These are phyloP conservation scores for Mus spicilegus DNA, from an alignment of 2,113 vertebrate genomes.

Conservation along the genomic window DNA sequence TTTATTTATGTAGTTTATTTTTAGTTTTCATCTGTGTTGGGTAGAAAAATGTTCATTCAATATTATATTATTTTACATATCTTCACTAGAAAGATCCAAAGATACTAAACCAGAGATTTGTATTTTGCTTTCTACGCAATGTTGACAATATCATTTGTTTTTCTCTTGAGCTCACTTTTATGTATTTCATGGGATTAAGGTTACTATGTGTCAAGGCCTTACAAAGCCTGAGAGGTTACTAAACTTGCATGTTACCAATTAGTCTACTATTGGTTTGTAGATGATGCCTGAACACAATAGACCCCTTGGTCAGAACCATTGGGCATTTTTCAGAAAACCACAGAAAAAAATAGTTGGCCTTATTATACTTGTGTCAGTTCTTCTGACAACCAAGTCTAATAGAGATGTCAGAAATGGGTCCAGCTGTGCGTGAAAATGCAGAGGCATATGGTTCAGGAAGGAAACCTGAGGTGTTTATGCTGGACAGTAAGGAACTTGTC, in stretches of 20 bases:
- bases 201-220: background rate
- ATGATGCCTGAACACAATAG: background rate
- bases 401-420: background rate
- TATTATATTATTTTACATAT: conserved; percentile 41
- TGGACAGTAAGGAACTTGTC: background rate
- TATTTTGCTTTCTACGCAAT: conserved; percentile 11
- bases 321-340: background rate
- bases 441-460: background rate
- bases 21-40: conserved; percentile 12
- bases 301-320: background rate
- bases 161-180: background rate
- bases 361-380: background rate
- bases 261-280: background rate
- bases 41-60: background rate
- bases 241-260: conserved; percentile 11
- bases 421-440: background rate
- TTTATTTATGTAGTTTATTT: background rate
- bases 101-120: background rate
- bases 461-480: background rate
- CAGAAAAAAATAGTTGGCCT: background rate
- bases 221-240: background rate
- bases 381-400: background rate
- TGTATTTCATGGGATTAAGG: background rate
- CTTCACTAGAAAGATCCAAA: background rate
- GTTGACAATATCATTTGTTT: background rate